Evolutionary conservation across 2,888 invertebrate species (phyloP), one percentile per base, ranked within the genome.

Genomic region (Ceratothoa steindachneri): DNA sequence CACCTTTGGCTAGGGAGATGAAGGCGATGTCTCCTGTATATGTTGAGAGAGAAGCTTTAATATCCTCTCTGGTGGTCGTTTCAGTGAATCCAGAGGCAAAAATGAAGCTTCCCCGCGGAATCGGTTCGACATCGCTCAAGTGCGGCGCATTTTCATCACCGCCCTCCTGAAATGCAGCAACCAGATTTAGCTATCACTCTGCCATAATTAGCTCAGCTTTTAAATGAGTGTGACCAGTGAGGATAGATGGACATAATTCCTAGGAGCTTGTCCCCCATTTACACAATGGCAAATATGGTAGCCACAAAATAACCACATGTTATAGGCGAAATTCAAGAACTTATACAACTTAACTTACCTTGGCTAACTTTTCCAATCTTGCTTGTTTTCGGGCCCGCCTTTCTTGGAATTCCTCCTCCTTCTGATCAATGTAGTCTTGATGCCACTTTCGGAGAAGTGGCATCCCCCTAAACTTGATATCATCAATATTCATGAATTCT

Each of bases 51-150:
- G 89, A 89, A 72, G 89, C 88, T 82, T 90, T 93, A 29, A 95
- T 88, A 80, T 89, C 87, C 83, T 78, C 78, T 28, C 78, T 67
- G 2, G 94, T 93, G 82, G 87, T 85, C 52, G 87, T 88, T 15
- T 89, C 88, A 1, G 87, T 85, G 24, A 89, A 85, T 12, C 90
- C 89, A 31, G 87, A 87, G 81, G 95, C 88, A 81, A 90, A 88
- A 22, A 95, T 83, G 29, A 93, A 87, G 0, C 92, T 88, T 31
- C 93, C 93, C 81, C 89, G 90, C 0, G 92, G 90, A 69, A 92
- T 85, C 72, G 87, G 84, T 75, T 85, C 85, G 80, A 87, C 83
- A 15, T 80, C 80, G 53, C 81, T 78, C 55, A 74, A 74, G 22
- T 81, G 69, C 60, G 28, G 68, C 29, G 67, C 75, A 24, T 69